phyloP scores from a whole-genome alignment of 2,797 vertebrate species.

The Cetoscarus ocellatus region DNA sequence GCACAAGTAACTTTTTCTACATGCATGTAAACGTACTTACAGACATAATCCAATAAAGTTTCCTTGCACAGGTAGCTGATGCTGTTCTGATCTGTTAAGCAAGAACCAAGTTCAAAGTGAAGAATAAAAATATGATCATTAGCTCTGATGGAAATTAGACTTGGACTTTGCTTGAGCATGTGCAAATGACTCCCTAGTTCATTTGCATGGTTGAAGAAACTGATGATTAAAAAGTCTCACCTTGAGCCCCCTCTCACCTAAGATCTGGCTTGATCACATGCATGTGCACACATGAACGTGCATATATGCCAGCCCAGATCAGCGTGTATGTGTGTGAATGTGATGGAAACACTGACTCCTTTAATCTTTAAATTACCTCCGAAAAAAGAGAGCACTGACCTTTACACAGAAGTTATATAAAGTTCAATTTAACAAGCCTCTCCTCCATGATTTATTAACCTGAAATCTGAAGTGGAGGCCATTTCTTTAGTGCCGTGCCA shows the following conservation, averaged over 20 bases:
- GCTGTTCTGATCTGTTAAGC: too few species aligned
- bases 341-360: slow-evolving; percentile 83
- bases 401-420: slow-evolving; percentile 86
- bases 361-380: slow-evolving; percentile 84
- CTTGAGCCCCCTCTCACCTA: slow-evolving; percentile 46
- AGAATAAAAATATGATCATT: slow-evolving; percentile 55
- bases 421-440: slow-evolving; percentile 83
- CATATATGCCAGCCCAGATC: slow-evolving; percentile 25
- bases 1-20: not conserved
- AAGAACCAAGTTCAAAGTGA: slow-evolving; percentile 14
- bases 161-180: slow-evolving; percentile 45
- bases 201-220: slow-evolving; percentile 52
- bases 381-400: slow-evolving; percentile 81
- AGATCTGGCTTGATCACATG: not conserved
- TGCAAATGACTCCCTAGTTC: slow-evolving; percentile 56
- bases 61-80: slow-evolving; percentile 25
- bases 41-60: slow-evolving; percentile 42
- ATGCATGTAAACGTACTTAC: slow-evolving; percentile 27
- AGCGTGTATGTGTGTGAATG: slow-evolving; percentile 43
- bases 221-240: slow-evolving; percentile 74
- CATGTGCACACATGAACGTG: slow-evolving; percentile 18
- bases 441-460: slow-evolving; percentile 82
- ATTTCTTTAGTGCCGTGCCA: slow-evolving; percentile 67
- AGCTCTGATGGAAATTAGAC: slow-evolving; percentile 29
- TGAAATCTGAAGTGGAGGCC: slow-evolving; percentile 75